These are phyloP conservation scores for Lithobates sylvaticus DNA, from an alignment of 2,797 vertebrate species.

Conservation along the genomic window DNA sequence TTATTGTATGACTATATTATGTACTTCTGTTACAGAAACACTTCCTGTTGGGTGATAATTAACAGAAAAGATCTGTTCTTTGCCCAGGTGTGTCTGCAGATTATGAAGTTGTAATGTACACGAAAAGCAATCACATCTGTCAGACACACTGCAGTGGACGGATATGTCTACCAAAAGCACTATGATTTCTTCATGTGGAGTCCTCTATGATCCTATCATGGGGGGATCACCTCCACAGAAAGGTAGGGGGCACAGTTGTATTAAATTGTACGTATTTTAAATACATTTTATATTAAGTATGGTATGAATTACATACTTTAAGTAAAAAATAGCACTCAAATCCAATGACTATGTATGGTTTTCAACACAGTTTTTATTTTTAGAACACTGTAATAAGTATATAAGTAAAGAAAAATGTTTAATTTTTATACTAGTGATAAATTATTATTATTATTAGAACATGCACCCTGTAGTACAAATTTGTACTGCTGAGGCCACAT, in stretches of 20 bases:
- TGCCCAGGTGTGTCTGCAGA: constrained; percentile 40
- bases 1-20: not conserved
- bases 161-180: not conserved
- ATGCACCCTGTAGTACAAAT: no score
- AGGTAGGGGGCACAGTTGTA: not conserved
- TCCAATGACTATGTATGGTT: no score
- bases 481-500: no score
- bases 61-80: constrained; percentile 32
- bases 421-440: no score
- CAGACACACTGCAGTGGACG: not conserved
- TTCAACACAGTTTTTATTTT: no score
- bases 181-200: not conserved
- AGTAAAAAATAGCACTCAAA: no score
- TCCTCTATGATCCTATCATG: not conserved
- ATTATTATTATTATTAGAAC: no score
- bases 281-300: no score
- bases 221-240: not conserved
- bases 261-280: no score
- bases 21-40: not conserved
- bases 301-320: no score
- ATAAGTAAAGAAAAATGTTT: no score
- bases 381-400: no score
- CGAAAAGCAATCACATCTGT: not conserved
- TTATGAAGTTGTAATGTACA: not conserved
- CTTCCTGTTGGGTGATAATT: constrained; percentile 14